Evolutionary conservation across 2,113 vertebrate genomes (phyloP), one percentile per base, ranked within the genome.

Genomic region (Triplophysa siluroides): DNA sequence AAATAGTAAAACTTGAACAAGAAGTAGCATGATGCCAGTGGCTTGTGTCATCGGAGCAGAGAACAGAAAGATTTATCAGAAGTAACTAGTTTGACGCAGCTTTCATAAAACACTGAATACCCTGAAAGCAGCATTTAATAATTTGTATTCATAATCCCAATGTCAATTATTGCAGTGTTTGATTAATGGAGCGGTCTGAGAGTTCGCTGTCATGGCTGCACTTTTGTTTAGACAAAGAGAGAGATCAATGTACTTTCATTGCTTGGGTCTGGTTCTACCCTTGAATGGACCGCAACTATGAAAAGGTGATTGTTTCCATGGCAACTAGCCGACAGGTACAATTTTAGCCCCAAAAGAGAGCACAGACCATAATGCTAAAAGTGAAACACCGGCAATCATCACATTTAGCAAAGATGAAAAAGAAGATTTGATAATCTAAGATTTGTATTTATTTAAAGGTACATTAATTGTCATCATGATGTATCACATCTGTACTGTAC

Each of bases 271-370:
- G 52, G 67, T 23, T 61, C 29, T 78, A 62, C 76, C 41, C 74
- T 72, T 77, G 70, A 75, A 81, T 56, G 69, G 78, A 69, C 68
- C 56, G 52, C 73, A 54, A 54, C 69, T 70, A 70, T 7, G 14
- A 60, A 81, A 83, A 82, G 68, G 61, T 62, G 52, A 79, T 24
- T n/a, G 50, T 84, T 70, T 77, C 80, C 66, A 82, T 84, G 80
- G 83, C 83, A 84, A 84, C 83, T 54, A 82, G 76, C 58, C 26
- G 79, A 81, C 80, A 76, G 71, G 83, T 60, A 79, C 60, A 63
- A 70, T 79, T 82, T 81, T 81, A 81, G 76, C 14, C 38, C 58
- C 8, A 2, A 77, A 50, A 69, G 71, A 54, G n/a, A 80, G 21
- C 45, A 83, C 45, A 52, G 47, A 23, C 68, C 56, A 64, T 75